Evolutionary conservation across 2,888 invertebrate species (phyloP), one percentile per base, ranked within the genome.

Genomic region (Nemotelus pantherinus): DNA sequence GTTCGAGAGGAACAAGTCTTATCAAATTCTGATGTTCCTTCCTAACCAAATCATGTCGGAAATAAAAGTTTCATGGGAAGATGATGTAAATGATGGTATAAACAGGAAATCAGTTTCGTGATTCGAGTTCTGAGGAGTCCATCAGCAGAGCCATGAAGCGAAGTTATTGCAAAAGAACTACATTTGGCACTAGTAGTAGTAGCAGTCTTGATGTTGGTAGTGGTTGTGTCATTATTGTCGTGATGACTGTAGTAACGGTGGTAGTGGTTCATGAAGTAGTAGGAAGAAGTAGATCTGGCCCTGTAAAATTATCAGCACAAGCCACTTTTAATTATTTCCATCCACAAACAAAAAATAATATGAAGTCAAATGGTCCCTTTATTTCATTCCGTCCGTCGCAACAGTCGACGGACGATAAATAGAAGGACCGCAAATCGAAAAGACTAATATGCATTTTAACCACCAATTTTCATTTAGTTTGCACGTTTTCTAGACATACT

Each of bases 301-400:
- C 81, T 82, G 81, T 70, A 82, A 82, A 82, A 79, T 81, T 79
- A 80, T 81, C 79, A 81, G 77, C 80, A 80, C 80, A 81, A 79
- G 79, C 79, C 80, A 78, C 78, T 78, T 80, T 80, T 78, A 72
- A 58, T 55, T 77, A 72, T 55, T 63, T 64, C 50, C 10, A 53
- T 76, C 57, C 63, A 25, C 53, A 41, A 60, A 60, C 4, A 47
- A 68, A 68, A 25, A 50, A 57, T 57, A 43, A 7, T 57, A 25
- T 41, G 60, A 60, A 39, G 41, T 60, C 41, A 43, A 60, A 60
- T 25, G 25, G n/a, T 60, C 60, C 41, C 41, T 3, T 43, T 4
- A 39, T 39, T 60, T 39, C 25, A 60, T 7, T 60, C 41, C 7
- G 3, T 60, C 39, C 25, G 5, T 5, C 60, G 9, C 5, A 5